These are phyloP conservation scores for Erebia aethiops DNA, from an alignment of 2,888 invertebrate genomes.

Conservation along the genomic window DNA sequence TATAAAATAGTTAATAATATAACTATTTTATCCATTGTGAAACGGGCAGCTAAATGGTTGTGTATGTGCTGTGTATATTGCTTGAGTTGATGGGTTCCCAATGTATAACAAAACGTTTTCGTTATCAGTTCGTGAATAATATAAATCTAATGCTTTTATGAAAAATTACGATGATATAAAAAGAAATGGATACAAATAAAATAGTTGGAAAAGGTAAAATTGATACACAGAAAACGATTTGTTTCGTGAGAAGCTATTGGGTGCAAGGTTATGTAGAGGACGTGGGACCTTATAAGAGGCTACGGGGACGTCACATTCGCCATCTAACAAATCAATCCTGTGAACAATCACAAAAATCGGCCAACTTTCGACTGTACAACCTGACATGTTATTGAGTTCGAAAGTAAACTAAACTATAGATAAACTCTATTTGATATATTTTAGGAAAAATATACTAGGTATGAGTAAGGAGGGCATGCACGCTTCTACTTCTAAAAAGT, in stretches of 20 bases:
- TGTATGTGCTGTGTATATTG: constrained; percentile 78
- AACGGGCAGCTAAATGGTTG: constrained; percentile 66
- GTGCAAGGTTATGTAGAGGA: constrained; percentile 65
- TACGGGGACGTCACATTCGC: constrained; percentile 78
- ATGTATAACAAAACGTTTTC: constrained; percentile 68
- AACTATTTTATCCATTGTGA: constrained; percentile 57
- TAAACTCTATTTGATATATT: background rate
- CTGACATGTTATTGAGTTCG: constrained; percentile 44
- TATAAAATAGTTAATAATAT: no score
- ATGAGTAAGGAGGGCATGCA: constrained; percentile 24
- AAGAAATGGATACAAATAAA: background rate
- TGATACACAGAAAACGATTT: constrained; percentile 56
- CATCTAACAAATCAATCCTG: constrained; percentile 74
- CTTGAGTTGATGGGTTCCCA: constrained; percentile 68
- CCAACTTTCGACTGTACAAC: constrained; percentile 73
- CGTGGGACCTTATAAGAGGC: constrained; percentile 71
- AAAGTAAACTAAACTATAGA: background rate
- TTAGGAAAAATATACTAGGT: constrained; percentile 12
- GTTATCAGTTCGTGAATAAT: constrained; percentile 37
- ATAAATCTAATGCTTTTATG: constrained; percentile 1
- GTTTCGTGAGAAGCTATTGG: constrained; percentile 68
- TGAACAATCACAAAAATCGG: constrained; percentile 66
- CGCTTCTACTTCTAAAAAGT: constrained; percentile 27
- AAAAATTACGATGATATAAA: background rate
- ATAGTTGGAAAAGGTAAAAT: background rate